phyloP scores from a whole-genome alignment of 2,888 invertebrate species.

The Leptura quadrifasciata region DNA sequence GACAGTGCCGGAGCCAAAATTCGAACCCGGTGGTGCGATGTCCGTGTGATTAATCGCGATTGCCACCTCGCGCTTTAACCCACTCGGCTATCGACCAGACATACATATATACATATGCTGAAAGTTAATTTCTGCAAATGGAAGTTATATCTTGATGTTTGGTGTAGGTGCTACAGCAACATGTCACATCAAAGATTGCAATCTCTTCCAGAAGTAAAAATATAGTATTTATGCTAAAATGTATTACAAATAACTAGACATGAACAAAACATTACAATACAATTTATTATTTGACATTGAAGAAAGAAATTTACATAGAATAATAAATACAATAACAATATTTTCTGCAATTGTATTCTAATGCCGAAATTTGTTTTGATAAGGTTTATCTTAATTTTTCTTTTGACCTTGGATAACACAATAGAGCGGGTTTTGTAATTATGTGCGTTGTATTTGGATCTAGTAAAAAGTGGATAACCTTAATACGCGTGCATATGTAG shows the following conservation, averaged over 20 bases:
- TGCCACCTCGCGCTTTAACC: no score
- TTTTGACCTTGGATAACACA: not conserved
- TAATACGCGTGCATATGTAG: not conserved
- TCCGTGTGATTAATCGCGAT: no score
- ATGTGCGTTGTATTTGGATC: not conserved
- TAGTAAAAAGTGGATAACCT: not conserved
- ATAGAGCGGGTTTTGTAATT: not conserved
- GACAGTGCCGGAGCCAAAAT: no score
- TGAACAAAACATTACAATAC: not conserved
- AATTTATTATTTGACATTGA: not conserved
- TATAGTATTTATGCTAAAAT: no score
- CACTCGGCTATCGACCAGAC: no score
- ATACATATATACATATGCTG: no score
- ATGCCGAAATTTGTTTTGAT: constrained; percentile 9
- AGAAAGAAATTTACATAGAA: not conserved
- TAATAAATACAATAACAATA: not conserved
- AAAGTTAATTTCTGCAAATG: no score
- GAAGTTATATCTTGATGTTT: no score
- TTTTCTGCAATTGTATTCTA: constrained; percentile 3
- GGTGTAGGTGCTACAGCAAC: no score
- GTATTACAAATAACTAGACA: not conserved
- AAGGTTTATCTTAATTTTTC: not conserved
- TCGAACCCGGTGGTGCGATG: no score
- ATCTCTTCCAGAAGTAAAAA: no score
- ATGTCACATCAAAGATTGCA: no score